Percentiles rank a stretch among this genome's conserved stretches.
These are phyloP conservation scores for Lycocerus yunnanus DNA, from an alignment of 2,888 invertebrate genomes.

Conservation along the genomic window DNA sequence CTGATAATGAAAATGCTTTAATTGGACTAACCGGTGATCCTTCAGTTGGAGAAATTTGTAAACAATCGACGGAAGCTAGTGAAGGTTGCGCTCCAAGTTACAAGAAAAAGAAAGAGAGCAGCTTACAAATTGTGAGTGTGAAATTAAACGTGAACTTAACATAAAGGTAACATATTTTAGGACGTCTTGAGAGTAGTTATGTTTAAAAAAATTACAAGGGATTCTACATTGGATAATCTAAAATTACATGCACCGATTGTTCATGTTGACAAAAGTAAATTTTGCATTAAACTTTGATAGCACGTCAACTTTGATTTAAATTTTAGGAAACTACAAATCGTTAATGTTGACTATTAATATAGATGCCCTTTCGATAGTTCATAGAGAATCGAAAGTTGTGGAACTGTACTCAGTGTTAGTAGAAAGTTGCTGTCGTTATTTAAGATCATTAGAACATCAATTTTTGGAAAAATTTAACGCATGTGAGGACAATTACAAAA, in stretches of 20 bases:
- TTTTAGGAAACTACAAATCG: constrained; percentile 52
- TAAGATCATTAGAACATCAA: constrained; percentile 68
- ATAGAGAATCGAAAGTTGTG: constrained; percentile 65
- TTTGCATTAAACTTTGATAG: not conserved
- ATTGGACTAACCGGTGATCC: constrained; percentile 61
- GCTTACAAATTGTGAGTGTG: constrained; percentile 34
- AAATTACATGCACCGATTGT: constrained; percentile 61
- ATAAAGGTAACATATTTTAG: constrained; percentile 49
- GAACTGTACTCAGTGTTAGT: constrained; percentile 75
- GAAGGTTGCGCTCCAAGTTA: constrained; percentile 43
- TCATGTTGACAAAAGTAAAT: constrained; percentile 69
- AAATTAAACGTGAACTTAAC: constrained; percentile 3
- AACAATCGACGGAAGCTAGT: constrained; percentile 39
- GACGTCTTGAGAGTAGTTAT: constrained; percentile 65
- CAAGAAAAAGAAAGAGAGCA: constrained; percentile 40
- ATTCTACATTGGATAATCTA: constrained; percentile 53
- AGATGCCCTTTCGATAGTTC: constrained; percentile 74
- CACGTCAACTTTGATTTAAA: not conserved
- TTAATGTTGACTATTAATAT: constrained; percentile 68
- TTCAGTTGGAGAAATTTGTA: constrained; percentile 58
- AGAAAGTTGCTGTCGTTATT: constrained; percentile 73
- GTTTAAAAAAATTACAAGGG: constrained; percentile 66
- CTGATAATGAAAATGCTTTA: constrained; percentile 61
- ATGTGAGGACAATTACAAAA: constrained; percentile 34
- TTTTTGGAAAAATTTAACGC: constrained; percentile 61